Conservation (phyloP, 2,797 vertebrate species). For the Xenentodon cancila region DNA sequence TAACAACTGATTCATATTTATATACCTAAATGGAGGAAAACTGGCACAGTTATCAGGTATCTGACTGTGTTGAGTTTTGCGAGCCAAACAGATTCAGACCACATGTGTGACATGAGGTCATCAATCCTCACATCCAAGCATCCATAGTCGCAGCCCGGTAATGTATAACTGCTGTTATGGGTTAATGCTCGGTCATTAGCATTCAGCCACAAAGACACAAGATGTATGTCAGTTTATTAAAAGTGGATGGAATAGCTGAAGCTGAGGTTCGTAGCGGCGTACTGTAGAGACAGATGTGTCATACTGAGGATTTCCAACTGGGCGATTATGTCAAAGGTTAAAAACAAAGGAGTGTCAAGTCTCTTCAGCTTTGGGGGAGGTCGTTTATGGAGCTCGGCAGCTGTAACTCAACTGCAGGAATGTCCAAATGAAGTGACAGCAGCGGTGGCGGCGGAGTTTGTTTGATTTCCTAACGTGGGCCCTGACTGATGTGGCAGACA, state of each 20-base stretch:
- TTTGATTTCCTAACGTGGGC: conserved; percentile 53
- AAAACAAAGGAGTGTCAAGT: background rate
- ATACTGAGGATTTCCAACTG: background rate
- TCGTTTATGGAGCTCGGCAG: conserved; percentile 13
- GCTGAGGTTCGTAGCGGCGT: too few species aligned
- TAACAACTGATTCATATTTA: too few species aligned
- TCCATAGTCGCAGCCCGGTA: background rate
- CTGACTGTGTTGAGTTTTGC: conserved; percentile 6
- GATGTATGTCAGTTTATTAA: too few species aligned
- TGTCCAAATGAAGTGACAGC: conserved; percentile 59
- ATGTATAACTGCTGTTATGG: conserved; percentile 3
- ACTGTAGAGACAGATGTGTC: too few species aligned
- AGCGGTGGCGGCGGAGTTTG: conserved; percentile 25
- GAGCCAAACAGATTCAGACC: background rate
- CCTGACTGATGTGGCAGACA: conserved; percentile 53
- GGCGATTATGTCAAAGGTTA: conserved; percentile 7
- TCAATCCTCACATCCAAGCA: conserved; percentile 3
- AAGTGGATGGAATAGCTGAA: too few species aligned
- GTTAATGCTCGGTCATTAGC: conserved; percentile 1
- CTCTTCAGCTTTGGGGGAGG: background rate
- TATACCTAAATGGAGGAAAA: conserved; percentile 6
- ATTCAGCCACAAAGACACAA: background rate
- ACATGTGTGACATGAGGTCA: conserved; percentile 21
- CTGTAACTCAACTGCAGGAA: conserved; percentile 59
- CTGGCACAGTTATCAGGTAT: conserved; percentile 3